Evolutionary conservation across 2,113 vertebrate genomes (phyloP), one percentile per base, ranked within the genome.

Genomic region (Petromus typicus): DNA sequence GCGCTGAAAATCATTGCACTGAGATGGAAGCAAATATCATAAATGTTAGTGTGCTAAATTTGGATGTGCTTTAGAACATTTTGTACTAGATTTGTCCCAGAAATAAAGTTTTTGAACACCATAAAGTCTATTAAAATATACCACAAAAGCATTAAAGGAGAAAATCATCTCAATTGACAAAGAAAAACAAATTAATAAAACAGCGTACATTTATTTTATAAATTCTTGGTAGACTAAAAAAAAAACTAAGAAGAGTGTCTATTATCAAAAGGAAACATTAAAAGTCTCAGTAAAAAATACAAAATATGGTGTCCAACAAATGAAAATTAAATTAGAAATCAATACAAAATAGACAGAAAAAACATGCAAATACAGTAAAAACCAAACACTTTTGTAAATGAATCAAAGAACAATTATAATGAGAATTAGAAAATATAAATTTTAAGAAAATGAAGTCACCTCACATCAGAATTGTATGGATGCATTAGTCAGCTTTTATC

Each of bases 81-180:
- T 56, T 5, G 37, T 78, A 51, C 11, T 75, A 30, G 43, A 66
- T 56, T 76, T 71, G 88, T 25, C 56, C 48, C 25, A 37, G 48
- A 86, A 90, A 63, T 67, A 54, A 89, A 95, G 48, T 82, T 82
- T 56, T 59, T 94, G 37, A 64, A 88, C 3, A 48, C 27, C 13
- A 89, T 80, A 69, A 90, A 93, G 81, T 66, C 23, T 66, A 57
- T 57, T 51, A 76, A 83, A 71, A 67, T 71, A 76, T 18, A 59
- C 7, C 54, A 81, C 4, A 27, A 4, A 32, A 18, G 66, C 80
- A 91, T 40, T 64, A 93, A 90, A 76, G 25, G 5, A 61, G 43
- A 67, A 89, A 79, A 80, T 40, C 18, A 86, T 76, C 3, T 67
- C 32, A 69, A 57, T 11, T 13, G 63, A 87, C 59, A 7, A 25